Conservation (phyloP, 2,888 invertebrate species). For the Ypsolopha scabrella region DNA sequence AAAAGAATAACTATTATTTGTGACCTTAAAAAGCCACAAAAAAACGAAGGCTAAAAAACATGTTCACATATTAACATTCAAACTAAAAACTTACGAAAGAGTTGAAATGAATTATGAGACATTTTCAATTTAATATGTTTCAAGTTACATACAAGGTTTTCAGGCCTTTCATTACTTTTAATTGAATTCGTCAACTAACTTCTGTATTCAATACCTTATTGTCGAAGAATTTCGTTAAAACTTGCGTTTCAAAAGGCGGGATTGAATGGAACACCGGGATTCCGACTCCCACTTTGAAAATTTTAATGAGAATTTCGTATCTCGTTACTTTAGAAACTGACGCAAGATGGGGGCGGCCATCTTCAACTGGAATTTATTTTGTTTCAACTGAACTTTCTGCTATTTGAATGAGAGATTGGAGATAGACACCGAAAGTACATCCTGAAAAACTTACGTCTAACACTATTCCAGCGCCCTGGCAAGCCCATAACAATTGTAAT, state of each 20-base stretch:
- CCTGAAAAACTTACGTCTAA: too few relatives aligned
- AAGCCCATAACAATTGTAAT: too few relatives aligned
- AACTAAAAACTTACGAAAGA: too few relatives aligned
- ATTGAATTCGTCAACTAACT: conserved; percentile 21
- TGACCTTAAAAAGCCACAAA: too few relatives aligned
- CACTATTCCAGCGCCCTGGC: too few relatives aligned
- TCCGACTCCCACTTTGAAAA: conserved; percentile 46
- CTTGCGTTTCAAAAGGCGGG: conserved; percentile 56
- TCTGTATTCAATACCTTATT: conserved; percentile 44
- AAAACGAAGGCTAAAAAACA: too few relatives aligned
- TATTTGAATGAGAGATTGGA: conserved; percentile 23
- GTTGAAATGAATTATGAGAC: too few relatives aligned
- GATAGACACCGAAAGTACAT: too few relatives aligned
- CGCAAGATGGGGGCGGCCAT: conserved; percentile 30
- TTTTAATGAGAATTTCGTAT: conserved; percentile 66
- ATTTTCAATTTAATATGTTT: background rate
- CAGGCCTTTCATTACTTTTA: conserved; percentile 13
- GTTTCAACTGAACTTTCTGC: conserved; percentile 34
- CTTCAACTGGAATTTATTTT: conserved; percentile 48
- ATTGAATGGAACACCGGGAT: conserved; percentile 49
- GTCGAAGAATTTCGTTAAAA: conserved; percentile 54
- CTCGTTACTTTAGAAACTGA: conserved; percentile 50
- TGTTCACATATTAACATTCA: too few relatives aligned
- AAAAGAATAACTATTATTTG: too few relatives aligned
- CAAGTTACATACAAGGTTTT: background rate